phyloP scores from a whole-genome alignment of 2,113 vertebrate species.

The Jacana jacana region DNA sequence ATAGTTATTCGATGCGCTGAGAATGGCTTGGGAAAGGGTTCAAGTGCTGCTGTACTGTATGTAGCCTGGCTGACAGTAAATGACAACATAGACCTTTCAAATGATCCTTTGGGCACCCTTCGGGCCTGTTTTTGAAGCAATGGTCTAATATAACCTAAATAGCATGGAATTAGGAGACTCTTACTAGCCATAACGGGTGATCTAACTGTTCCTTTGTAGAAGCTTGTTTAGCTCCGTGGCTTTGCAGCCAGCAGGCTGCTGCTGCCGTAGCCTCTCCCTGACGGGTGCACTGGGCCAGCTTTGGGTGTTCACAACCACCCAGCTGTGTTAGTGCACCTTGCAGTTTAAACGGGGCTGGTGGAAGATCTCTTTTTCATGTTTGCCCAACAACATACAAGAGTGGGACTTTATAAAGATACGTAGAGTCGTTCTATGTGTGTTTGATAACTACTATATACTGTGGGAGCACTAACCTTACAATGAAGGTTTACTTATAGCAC shows the following conservation, averaged over 20 bases:
- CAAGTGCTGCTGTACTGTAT: not conserved
- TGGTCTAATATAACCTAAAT: not conserved
- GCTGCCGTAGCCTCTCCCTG: fast-evolving
- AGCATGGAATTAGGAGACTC: too few species aligned
- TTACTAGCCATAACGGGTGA: not conserved
- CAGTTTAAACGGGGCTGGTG: not conserved
- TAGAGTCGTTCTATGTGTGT: not conserved
- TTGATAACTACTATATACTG: not conserved
- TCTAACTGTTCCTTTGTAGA: not conserved
- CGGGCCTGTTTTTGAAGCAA: not conserved
- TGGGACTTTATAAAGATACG: not conserved
- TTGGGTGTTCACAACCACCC: not conserved
- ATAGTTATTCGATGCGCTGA: not conserved
- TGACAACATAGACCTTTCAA: not conserved
- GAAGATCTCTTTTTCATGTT: not conserved
- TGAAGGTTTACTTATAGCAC: not conserved
- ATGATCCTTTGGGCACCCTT: not conserved
- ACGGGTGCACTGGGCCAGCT: not conserved
- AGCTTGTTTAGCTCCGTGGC: not conserved
- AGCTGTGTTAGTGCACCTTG: not conserved
- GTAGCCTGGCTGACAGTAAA: not conserved
- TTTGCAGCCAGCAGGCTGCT: not conserved
- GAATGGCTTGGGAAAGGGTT: not conserved
- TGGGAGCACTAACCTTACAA: not conserved
- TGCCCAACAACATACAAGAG: not conserved